Base-by-base conservation (phyloP, 2,888 invertebrate genomes). In the Dastarcus helophoroides region DNA sequence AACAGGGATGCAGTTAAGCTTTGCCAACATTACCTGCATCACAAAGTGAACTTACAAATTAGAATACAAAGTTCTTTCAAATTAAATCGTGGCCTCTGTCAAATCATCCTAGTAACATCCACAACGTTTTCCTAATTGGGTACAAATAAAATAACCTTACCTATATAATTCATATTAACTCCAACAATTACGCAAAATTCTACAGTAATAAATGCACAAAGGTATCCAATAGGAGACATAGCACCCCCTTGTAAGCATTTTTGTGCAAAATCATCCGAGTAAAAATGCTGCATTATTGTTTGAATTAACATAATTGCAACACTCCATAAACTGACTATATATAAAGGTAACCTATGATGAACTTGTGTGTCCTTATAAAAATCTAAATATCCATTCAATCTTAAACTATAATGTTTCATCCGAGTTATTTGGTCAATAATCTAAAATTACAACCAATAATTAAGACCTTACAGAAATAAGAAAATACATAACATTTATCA, bases 361-460 rank as follows among this genome's bases (percentile, higher is more conserved):
- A 64, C 61, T 41, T 67, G 65, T 0, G 71, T 74, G 5, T 69
- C 65, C 35, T 74, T 70, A 52, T 77, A 73, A 49, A 79, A 79
- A 29, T 79, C 76, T 34, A 78, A 63, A 47, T 78, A 78, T 2
- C 79, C 79, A 46, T 69, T 68, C 37, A 77, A 60, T 33, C 76
- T 63, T 22, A 77, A 52, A 37, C 64, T 60, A 36, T 75, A 69
- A 47, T 79, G 79, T 44, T 64, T 68, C 16, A 56, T 56, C 50
- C 71, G 71, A 1, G 71, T 58, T 27, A 71, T 51, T 47, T 71
- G 68, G 56, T 78, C 71, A 33, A 72, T 56, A 13, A 71, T 42
- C 74, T 74, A 44, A 11, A 54, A 27, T 44, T 31, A 36, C n/a
- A n/a, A n/a, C n/a, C n/a, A n/a, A n/a, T n/a, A n/a, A n/a, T n/a